Evolutionary conservation across 2,113 vertebrate species (phyloP).

Genomic region (Aegithalos caudatus): DNA sequence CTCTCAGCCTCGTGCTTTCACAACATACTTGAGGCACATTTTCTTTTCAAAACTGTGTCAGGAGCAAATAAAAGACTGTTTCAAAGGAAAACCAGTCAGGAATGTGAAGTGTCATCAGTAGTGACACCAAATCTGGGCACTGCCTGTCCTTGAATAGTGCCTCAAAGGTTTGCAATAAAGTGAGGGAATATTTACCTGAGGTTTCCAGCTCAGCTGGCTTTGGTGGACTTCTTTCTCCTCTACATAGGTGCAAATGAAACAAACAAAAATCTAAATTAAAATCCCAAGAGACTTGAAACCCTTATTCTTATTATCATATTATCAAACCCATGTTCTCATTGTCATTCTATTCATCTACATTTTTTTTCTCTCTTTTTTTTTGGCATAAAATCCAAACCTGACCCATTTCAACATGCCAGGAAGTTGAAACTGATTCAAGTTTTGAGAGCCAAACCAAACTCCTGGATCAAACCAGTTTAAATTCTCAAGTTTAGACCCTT

Average conservation of each 20-base stretch:
- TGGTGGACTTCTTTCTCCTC: neutral
- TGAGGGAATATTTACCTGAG: neutral
- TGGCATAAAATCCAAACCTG: neutral
- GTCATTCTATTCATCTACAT: neutral
- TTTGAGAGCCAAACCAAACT: neutral
- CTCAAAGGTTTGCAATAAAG: neutral
- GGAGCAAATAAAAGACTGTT: neutral
- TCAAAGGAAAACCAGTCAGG: neutral
- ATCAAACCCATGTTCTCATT: neutral
- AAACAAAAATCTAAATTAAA: neutral
- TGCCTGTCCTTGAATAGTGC: neutral
- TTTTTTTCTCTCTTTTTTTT: neutral
- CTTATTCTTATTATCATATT: neutral
- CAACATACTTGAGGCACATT: neutral
- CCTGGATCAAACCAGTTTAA: neutral
- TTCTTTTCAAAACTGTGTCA: neutral
- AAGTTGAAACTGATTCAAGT: neutral
- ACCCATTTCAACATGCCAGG: rapidly evolving
- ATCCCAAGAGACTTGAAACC: neutral
- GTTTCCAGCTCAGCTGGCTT: neutral
- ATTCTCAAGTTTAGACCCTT: neutral
- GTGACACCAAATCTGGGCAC: neutral
- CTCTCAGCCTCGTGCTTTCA: slow-evolving; percentile 3
- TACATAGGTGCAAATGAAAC: neutral
- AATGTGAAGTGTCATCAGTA: neutral